Evolutionary conservation across 1,140 invertebrate genomes (phyloP), one percentile per base, ranked within the genome.

Genomic region (Zaprionus davidi): DNA sequence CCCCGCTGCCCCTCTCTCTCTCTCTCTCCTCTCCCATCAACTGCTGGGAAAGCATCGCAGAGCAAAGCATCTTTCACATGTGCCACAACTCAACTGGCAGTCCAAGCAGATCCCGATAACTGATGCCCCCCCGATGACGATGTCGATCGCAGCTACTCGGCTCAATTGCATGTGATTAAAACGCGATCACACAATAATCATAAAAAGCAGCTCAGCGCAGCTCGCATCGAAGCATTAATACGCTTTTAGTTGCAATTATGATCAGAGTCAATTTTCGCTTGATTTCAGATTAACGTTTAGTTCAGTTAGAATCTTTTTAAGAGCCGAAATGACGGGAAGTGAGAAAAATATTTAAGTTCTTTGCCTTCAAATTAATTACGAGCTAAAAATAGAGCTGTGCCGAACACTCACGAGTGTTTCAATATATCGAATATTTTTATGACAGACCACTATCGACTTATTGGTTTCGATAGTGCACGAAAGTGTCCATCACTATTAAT

Each of bases 171-270:
- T 78, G 71, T 76, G 84, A 81, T 84, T 88, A 84, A 88, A 88
- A 88, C 81, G 85, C 84, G 81, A 88, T 88, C 84, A 81, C 81
- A 88, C 84, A 88, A 88, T 88, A 79, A 88, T 88, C 84, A 88
- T 87, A 88, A 88, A 79, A 71, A 64, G 53, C 51, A 77, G 58
- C 17, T 64, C 26, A 13, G 15, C 51, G 17, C 12, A 13, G 55
- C 20, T 38, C 13, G 13, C 44, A 41, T 28, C 62, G 74, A 71
- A 55, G 31, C 22, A 24, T 24, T 31, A 24, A 75, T 59, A 64
- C 59, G 41, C 72, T 63, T 31, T 36, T 31, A 55, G 49, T 26
- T 20, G 28, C 44, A 28, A 69, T 69, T 56, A 57, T 31, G 36
- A 24, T 24, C 53, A 6, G 15, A 28, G 24, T 26, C 22, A 51